Percentiles rank a stretch among this genome's conserved stretches.
Conservation (phyloP, 2,888 invertebrate species). For the Brachyptera risi region DNA sequence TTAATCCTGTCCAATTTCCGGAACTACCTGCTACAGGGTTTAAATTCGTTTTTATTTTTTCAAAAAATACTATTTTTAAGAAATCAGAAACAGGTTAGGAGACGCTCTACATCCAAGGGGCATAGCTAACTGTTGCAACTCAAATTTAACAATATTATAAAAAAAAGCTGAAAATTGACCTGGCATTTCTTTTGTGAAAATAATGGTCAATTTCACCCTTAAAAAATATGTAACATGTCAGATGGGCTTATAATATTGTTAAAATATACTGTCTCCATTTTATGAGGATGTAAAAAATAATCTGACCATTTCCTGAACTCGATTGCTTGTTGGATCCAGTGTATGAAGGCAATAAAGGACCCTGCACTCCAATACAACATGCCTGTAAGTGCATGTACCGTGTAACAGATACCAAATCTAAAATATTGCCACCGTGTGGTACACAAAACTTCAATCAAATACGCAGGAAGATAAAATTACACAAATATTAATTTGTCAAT, state of each 20-base stretch:
- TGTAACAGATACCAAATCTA: neutral
- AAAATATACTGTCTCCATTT: slow-evolving; percentile 20
- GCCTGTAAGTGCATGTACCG: slow-evolving; percentile 11
- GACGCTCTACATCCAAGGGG: slow-evolving; percentile 15
- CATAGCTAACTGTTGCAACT: slow-evolving; percentile 15
- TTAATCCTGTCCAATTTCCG: slow-evolving; percentile 14
- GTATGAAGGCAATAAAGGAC: neutral
- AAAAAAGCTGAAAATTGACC: slow-evolving; percentile 17
- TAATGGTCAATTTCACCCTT: slow-evolving; percentile 9
- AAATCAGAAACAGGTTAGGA: slow-evolving; percentile 19
- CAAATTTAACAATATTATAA: neutral
- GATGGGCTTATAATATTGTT: slow-evolving; percentile 21
- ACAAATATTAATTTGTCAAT: no score
- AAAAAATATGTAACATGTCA: slow-evolving; percentile 18
- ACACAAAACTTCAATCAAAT: neutral
- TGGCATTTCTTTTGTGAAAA: slow-evolving; percentile 10
- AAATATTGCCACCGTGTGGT: neutral
- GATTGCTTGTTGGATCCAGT: neutral
- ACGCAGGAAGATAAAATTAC: no score
- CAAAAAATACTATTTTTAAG: slow-evolving; percentile 5
- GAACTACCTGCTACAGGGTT: slow-evolving; percentile 4
- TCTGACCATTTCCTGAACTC: slow-evolving; percentile 1
- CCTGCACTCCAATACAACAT: neutral
- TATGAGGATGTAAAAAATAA: slow-evolving; percentile 1
- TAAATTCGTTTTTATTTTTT: no score